Conservation (phyloP, 2,113 vertebrate species). For the Saguinus midas region DNA sequence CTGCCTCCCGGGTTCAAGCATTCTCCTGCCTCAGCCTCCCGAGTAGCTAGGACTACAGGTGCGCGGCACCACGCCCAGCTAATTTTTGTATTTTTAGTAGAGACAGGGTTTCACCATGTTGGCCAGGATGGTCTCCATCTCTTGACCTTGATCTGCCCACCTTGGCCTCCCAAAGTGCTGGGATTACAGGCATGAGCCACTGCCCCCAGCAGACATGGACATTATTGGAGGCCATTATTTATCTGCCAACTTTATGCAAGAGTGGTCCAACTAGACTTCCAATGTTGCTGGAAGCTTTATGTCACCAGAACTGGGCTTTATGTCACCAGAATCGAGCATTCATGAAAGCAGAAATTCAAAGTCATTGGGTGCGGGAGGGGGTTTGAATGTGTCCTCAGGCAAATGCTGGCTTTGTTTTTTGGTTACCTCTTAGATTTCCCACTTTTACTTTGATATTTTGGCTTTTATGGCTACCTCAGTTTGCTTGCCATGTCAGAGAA, state of each 20-base stretch:
- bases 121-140: no score
- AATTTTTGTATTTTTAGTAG: no score
- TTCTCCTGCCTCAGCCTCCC: no score
- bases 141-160: no score
- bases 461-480: background rate
- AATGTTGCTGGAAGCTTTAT: background rate
- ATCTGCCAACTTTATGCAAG: background rate
- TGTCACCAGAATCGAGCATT: background rate
- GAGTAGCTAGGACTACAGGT: no score
- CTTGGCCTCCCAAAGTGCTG: no score
- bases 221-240: background rate
- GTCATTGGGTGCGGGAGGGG: no score
- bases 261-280: background rate
- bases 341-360: background rate
- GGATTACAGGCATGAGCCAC: no score
- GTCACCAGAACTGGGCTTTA: background rate
- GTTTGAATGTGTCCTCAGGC: background rate
- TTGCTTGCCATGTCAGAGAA: background rate
- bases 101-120: no score
- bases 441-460: background rate
- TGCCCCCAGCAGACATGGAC: fast-evolving
- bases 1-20: no score
- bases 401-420: background rate
- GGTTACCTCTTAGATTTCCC: background rate
- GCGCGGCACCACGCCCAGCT: no score